phyloP scores from a whole-genome alignment of 2,113 vertebrate species.

The Puma concolor region DNA sequence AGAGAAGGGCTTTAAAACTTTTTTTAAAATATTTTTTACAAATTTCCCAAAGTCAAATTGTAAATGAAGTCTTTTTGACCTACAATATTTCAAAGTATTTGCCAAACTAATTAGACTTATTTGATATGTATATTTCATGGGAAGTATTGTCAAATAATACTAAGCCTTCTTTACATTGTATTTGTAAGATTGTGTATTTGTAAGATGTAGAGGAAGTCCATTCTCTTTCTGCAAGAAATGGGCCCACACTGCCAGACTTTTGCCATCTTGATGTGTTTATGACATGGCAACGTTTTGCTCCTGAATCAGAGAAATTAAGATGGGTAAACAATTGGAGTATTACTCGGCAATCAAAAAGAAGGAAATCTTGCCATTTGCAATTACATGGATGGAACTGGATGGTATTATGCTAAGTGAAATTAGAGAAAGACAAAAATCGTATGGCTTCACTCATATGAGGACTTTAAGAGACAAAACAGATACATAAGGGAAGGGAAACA shows the following conservation, averaged over 20 bases:
- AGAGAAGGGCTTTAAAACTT: neutral
- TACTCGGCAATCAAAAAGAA: too few species aligned
- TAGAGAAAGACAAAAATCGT: too few species aligned
- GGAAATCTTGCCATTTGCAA: too few species aligned
- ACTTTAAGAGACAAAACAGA: too few species aligned
- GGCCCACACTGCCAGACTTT: neutral
- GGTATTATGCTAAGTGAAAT: too few species aligned
- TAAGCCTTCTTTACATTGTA: neutral
- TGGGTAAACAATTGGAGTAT: neutral
- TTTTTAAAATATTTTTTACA: neutral
- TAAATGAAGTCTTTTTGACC: neutral
- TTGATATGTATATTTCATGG: neutral
- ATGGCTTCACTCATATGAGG: too few species aligned
- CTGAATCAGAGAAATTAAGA: neutral
- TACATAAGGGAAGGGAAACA: too few species aligned
- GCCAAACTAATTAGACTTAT: neutral
- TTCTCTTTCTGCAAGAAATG: neutral
- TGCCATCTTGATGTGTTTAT: neutral
- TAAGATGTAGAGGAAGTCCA: neutral
- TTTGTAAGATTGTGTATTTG: neutral
- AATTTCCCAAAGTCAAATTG: neutral
- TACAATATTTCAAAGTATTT: neutral
- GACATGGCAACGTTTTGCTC: neutral
- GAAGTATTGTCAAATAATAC: neutral
- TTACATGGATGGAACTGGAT: too few species aligned